Evolutionary conservation across 1,140 invertebrate species (phyloP).

Genomic region (Chelonus insularis): DNA sequence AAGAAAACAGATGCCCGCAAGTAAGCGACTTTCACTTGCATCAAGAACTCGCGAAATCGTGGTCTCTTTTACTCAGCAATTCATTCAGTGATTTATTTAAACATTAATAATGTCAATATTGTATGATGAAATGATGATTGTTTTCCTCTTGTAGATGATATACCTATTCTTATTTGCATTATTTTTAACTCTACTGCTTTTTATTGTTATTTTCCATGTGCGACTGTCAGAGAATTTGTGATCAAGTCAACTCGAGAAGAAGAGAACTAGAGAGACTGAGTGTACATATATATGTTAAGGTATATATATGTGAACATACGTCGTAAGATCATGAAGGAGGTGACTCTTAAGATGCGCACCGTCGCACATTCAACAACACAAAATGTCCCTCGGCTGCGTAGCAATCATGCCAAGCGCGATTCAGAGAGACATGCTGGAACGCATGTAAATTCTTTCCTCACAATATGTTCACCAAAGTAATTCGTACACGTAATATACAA

Average conservation of each 20-base stretch:
- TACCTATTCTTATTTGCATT: too few species aligned
- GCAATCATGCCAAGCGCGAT: constrained; percentile 32
- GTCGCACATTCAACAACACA: constrained; percentile 32
- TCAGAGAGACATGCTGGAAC: constrained; percentile 29
- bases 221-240: background rate
- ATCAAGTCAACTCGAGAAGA: background rate
- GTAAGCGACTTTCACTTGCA: constrained; percentile 26
- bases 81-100: constrained; percentile 2
- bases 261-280: too few species aligned
- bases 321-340: constrained; percentile 19
- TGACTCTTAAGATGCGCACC: constrained; percentile 35
- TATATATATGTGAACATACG: constrained; percentile 5
- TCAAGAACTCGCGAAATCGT: constrained; percentile 17
- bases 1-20: constrained; percentile 26
- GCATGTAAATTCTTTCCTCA: constrained; percentile 36
- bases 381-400: constrained; percentile 28
- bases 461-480: constrained; percentile 2
- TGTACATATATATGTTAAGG: too few species aligned
- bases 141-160: too few species aligned
- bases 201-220: background rate
- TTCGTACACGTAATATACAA: constrained; percentile 14
- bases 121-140: background rate
- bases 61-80: constrained; percentile 18
- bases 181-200: too few species aligned
- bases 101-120: too few species aligned